phyloP scores from a whole-genome alignment of 2,113 vertebrate species.

The Ictidomys tridecemlineatus region DNA sequence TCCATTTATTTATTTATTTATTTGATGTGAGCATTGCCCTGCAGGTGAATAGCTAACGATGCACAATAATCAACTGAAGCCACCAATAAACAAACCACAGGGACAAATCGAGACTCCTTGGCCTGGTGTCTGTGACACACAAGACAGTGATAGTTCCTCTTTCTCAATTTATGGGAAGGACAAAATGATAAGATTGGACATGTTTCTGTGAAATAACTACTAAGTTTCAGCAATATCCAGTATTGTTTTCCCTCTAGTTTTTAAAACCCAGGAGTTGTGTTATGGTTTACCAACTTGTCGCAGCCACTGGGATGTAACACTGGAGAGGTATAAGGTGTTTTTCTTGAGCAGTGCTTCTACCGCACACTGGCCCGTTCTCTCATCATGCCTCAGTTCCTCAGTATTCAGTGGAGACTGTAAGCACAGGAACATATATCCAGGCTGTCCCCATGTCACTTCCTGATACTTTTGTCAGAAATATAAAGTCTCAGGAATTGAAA shows the following conservation, averaged over 20 bases:
- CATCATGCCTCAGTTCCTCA: not conserved
- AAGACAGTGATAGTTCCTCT: not conserved
- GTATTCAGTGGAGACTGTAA: not conserved
- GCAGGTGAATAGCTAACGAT: not conserved
- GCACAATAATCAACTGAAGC: not conserved
- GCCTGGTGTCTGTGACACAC: not conserved
- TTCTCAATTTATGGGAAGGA: not conserved
- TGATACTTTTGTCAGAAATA: not conserved
- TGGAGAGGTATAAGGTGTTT: not conserved
- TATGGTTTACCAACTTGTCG: not conserved
- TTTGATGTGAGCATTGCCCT: not conserved
- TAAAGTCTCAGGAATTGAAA: not conserved
- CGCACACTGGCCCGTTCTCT: not conserved
- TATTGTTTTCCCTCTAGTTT: not conserved
- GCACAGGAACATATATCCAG: not conserved
- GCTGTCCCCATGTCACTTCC: not conserved
- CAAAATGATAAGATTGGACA: not conserved
- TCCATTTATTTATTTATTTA: no score
- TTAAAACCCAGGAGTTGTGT: not conserved
- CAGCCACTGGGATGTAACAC: not conserved
- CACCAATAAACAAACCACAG: not conserved
- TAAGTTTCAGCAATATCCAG: not conserved
- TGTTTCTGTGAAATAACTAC: not conserved
- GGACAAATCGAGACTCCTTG: not conserved
- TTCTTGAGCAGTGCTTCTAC: not conserved